These are phyloP conservation scores for Ibycter americanus DNA, from an alignment of 2,797 vertebrate species.

Conservation along the genomic window DNA sequence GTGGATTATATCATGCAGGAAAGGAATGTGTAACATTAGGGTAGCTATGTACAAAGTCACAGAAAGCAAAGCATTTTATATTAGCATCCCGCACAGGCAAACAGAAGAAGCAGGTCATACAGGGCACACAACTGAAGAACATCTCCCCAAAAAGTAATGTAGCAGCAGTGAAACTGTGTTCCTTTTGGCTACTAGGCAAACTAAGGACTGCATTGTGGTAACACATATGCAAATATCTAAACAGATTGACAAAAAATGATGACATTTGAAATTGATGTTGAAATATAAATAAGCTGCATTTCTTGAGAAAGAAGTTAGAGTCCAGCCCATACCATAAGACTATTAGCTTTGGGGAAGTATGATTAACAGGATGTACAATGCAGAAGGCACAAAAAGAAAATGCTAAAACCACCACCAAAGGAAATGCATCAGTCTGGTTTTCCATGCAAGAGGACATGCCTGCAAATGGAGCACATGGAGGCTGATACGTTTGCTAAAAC, in stretches of 20 bases:
- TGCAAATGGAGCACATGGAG: neutral
- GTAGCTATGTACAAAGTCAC: neutral
- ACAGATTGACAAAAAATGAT: neutral
- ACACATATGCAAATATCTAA: neutral
- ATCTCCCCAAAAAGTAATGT: neutral
- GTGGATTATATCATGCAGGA: neutral
- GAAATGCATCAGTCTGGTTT: neutral
- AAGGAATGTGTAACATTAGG: neutral
- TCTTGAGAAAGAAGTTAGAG: neutral
- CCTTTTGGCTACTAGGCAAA: neutral
- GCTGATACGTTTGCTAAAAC: neutral
- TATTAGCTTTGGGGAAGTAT: neutral
- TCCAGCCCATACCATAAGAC: neutral
- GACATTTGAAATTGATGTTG: neutral
- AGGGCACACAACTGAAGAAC: neutral
- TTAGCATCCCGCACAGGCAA: neutral
- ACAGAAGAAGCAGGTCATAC: neutral
- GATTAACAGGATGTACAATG: neutral
- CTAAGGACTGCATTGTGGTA: neutral
- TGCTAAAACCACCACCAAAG: neutral
- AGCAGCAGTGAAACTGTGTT: neutral
- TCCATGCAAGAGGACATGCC: neutral
- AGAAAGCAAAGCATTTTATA: neutral
- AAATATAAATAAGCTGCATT: neutral
- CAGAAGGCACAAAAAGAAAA: neutral